Conservation (phyloP, 2,113 vertebrate species). For the Labeo catla region DNA sequence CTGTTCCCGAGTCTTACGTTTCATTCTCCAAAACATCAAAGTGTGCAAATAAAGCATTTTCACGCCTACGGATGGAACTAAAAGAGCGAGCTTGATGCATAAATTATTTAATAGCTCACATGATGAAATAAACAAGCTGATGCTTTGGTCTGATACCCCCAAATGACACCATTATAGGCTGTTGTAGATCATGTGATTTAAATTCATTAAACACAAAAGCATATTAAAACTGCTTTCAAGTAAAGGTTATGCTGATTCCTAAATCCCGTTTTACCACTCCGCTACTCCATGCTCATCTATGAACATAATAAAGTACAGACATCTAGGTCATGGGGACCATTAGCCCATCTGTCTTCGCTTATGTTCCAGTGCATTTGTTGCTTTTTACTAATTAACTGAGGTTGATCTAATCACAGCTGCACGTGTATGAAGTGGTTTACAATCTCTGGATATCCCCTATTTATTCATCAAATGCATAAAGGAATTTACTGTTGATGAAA, state of each 20-base stretch:
- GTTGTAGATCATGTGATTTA: not conserved
- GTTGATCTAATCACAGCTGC: constrained; percentile 46
- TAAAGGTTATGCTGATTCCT: constrained; percentile 24
- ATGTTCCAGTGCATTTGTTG: constrained; percentile 53
- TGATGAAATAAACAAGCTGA: not conserved
- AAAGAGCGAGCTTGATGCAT: not conserved
- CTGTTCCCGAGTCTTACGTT: not conserved
- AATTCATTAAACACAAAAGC: not conserved
- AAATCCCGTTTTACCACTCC: not conserved
- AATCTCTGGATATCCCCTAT: not conserved
- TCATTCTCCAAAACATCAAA: not conserved
- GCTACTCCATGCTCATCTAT: constrained; percentile 51
- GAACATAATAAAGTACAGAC: constrained; percentile 50
- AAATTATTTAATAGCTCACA: not conserved
- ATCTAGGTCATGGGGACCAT: constrained; percentile 56
- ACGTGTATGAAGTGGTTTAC: constrained; percentile 7
- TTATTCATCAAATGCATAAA: not conserved
- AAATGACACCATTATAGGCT: not conserved
- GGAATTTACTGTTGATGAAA: not conserved
- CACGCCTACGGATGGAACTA: not conserved
- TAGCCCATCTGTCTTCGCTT: constrained; percentile 58
- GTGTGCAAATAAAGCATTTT: not conserved
- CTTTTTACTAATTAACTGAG: constrained; percentile 52
- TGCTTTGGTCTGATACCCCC: not conserved
- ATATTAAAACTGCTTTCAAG: not conserved